phyloP scores from a whole-genome alignment of 2,888 invertebrate species.

The Nomada fucata region DNA sequence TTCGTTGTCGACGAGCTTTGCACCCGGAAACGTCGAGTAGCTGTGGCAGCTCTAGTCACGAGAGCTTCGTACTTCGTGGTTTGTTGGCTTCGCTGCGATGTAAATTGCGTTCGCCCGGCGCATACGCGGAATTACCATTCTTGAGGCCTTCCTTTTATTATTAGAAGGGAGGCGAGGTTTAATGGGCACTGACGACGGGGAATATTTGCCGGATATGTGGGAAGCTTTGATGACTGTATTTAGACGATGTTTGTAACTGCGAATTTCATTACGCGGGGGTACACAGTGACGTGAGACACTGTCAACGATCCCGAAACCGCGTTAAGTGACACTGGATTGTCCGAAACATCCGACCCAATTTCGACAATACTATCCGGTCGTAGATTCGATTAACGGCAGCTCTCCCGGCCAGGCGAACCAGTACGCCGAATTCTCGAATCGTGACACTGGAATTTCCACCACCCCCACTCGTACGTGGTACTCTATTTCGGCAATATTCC shows the following conservation, averaged over 20 bases:
- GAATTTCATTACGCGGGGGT: not conserved
- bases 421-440: not conserved
- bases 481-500: not conserved
- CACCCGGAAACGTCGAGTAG: not conserved
- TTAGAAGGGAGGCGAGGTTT: too few species aligned
- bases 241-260: not conserved
- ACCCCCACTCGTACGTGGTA: not conserved
- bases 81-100: not conserved
- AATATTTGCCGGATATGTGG: not conserved
- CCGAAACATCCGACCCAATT: conserved; percentile 6
- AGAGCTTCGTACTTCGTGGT: not conserved
- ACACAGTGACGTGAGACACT: not conserved
- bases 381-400: conserved; percentile 2
- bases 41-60: not conserved
- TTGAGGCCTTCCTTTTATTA: not conserved
- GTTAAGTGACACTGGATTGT: not conserved
- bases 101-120: not conserved
- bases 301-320: not conserved
- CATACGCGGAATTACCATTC: not conserved
- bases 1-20: conserved; percentile 15
- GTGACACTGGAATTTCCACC: not conserved
- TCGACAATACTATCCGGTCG: not conserved
- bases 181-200: too few species aligned
- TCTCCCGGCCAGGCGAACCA: not conserved
- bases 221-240: too few species aligned